Evolutionary conservation across 2,113 vertebrate species (phyloP).

Genomic region (Petrocephalus microphthalmus): DNA sequence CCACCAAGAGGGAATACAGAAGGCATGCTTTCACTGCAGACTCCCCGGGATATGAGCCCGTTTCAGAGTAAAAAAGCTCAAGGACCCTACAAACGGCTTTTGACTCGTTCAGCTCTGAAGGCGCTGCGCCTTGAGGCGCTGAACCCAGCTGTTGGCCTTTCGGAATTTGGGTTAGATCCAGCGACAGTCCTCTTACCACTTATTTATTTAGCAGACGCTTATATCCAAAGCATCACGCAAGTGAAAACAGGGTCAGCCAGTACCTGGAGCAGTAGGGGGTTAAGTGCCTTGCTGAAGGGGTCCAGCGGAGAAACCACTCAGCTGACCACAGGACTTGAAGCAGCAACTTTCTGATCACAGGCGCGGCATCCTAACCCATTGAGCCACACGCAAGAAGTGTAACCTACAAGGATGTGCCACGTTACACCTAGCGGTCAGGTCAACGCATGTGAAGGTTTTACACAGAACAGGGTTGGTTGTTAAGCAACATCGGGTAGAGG

Average conservation of each 20-base stretch:
- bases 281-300: no score
- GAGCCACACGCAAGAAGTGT: neutral
- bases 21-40: neutral
- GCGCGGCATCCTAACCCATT: neutral
- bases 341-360: no score
- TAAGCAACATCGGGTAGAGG: neutral
- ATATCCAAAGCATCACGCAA: neutral
- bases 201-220: neutral
- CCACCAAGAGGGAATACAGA: slow-evolving; percentile 25
- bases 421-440: neutral
- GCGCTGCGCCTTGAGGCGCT: neutral
- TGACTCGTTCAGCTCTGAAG: neutral
- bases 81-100: neutral
- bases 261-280: no score
- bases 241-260: neutral
- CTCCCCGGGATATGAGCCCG: neutral
- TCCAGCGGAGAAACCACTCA: no score
- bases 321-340: no score
- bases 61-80: neutral
- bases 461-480: neutral
- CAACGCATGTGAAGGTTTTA: neutral
- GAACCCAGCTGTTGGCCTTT: neutral
- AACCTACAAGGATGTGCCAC: neutral
- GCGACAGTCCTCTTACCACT: neutral
- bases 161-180: neutral